phyloP scores from a whole-genome alignment of 2,113 vertebrate species.

The Crypturellus undulatus region DNA sequence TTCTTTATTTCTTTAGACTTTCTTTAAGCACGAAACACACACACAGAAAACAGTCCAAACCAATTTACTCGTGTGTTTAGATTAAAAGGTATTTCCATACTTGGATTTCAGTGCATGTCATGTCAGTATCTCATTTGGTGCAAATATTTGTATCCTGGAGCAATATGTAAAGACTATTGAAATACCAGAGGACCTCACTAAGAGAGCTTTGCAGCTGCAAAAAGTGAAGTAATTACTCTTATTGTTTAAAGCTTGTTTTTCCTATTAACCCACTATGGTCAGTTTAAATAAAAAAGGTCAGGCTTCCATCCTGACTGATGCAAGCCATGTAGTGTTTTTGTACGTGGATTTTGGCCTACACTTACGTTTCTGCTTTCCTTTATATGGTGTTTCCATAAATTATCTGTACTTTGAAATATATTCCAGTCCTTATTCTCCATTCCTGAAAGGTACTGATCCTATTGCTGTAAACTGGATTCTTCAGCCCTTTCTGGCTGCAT shows the following conservation, averaged over 20 bases:
- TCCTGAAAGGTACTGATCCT: background rate
- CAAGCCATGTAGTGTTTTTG: background rate
- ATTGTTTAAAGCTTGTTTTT: slow-evolving; percentile 30
- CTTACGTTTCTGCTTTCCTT: background rate
- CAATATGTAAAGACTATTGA: slow-evolving; percentile 12
- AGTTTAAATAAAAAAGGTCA: background rate
- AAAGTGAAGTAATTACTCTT: slow-evolving; percentile 34
- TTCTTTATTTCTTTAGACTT: background rate
- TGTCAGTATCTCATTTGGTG: background rate
- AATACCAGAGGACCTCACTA: slow-evolving; percentile 35
- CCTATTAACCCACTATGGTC: background rate
- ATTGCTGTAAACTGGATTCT: background rate
- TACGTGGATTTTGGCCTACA: background rate
- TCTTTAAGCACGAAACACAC: background rate
- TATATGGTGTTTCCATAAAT: background rate
- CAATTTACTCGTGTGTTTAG: background rate
- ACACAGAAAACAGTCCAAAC: background rate
- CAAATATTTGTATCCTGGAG: slow-evolving; percentile 27
- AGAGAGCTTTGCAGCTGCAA: background rate
- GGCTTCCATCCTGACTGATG: background rate
- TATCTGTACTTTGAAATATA: background rate
- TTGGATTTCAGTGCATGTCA: background rate
- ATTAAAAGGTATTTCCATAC: background rate
- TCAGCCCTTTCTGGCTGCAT: background rate
- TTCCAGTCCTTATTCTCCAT: background rate